Evolutionary conservation across 2,113 vertebrate genomes (phyloP), one percentile per base, ranked within the genome.

Genomic region (Zapus hudsonius): DNA sequence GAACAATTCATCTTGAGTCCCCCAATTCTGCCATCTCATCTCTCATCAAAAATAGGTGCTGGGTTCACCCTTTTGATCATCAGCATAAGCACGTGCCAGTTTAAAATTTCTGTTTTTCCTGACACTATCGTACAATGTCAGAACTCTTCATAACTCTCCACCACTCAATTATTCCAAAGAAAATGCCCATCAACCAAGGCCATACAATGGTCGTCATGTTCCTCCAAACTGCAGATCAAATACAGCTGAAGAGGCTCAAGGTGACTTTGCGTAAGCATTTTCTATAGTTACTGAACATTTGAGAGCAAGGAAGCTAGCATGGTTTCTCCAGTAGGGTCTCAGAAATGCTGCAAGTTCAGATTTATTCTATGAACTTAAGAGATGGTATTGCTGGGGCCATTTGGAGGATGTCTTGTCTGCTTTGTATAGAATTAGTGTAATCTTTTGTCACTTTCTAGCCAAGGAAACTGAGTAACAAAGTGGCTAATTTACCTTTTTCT

Each of bases 11-110:
- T 95, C 52, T 47, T 27, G 23, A 64, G 47, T 78, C 57, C 85
- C 25, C 82, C 87, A 87, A 79, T 89, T 92, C 73, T 5, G 64
- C 63, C n/a, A 63, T 91, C 63, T 86, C 72, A 91, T 84, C 63
- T 94, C 69, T 90, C 59, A 95, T 95, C 89, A 96, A 91, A 96
- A 93, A 70, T 84, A 89, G 78, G 76, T 91, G 84, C 66, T 74
- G 57, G 72, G 73, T 93, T 59, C 92, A 40, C 76, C 52, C 38
- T 4, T 23, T 66, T 80, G 85, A 70, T 85, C 91, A 59, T 93
- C 67, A 73, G 70, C 61, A 84, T 91, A 87, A 86, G 90, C 66
- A 64, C 63, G 75, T 88, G 75, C 63, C 91, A 93, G 92, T 91
- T 72, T 87, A 87, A 93, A 84, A 80, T 87, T 89, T 87, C 79